These are phyloP conservation scores for Pipistrellus pipistrellus DNA, from an alignment of 2,797 vertebrate genomes.

Conservation along the genomic window DNA sequence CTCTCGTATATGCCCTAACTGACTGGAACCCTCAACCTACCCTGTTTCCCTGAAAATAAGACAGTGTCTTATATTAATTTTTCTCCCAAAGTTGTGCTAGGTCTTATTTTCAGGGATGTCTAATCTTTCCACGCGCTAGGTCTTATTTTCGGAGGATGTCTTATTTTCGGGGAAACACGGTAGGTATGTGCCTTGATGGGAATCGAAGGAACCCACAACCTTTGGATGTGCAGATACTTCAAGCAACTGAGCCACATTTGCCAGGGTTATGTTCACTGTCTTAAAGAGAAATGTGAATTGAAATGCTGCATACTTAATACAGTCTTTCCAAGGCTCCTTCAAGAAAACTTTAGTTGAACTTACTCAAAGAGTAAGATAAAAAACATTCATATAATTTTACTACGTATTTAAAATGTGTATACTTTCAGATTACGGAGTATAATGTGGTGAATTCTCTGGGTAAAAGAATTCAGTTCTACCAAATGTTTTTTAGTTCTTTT, in stretches of 20 bases:
- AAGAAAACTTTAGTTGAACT: slow-evolving; percentile 18
- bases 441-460: slow-evolving; percentile 10
- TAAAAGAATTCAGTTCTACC: slow-evolving; percentile 40
- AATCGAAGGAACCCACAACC: background rate
- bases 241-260: background rate
- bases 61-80: too few species aligned
- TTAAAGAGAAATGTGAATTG: slow-evolving; percentile 48
- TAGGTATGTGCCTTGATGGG: background rate
- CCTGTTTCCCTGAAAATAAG: too few species aligned
- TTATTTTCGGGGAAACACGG: too few species aligned
- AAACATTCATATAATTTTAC: background rate
- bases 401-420: slow-evolving; percentile 30
- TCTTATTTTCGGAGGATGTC: too few species aligned
- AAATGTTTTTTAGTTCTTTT: slow-evolving; percentile 25
- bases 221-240: background rate
- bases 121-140: too few species aligned
- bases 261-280: background rate
- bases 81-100: too few species aligned
- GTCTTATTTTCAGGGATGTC: too few species aligned
- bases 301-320: background rate
- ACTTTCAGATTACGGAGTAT: slow-evolving; percentile 22
- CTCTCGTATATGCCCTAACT: background rate
- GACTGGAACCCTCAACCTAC: too few species aligned
- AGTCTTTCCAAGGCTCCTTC: background rate
- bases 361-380: slow-evolving; percentile 34